Conservation (phyloP, 2,113 vertebrate genomes). For the Vanacampus margaritifer region DNA sequence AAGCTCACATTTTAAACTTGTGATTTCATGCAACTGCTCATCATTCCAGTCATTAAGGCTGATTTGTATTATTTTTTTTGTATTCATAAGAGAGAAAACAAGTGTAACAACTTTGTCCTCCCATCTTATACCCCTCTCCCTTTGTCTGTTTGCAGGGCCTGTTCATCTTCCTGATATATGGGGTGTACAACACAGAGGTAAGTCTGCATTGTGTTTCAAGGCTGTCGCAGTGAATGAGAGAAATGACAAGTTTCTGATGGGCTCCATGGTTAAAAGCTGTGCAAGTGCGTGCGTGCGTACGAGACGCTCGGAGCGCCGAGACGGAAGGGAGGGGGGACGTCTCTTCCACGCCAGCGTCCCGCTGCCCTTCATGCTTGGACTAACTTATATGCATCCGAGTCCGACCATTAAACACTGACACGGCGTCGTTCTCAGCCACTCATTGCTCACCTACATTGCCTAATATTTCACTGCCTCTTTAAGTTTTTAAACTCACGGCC, state of each 20-base stretch:
- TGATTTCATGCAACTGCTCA: constrained; percentile 4
- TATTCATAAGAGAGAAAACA: constrained; percentile 53
- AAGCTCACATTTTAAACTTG: constrained; percentile 28
- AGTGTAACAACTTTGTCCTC: constrained; percentile 67
- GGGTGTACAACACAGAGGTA: constrained; percentile 97
- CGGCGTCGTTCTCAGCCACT: constrained; percentile 86
- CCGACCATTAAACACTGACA: constrained; percentile 97
- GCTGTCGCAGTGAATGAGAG: constrained; percentile 99
- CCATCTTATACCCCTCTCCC: constrained; percentile 32
- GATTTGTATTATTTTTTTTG: constrained; percentile 17
- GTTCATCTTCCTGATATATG: constrained; percentile 99
- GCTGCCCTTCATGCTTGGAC: constrained; percentile 99
- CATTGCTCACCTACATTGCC: constrained; percentile 94
- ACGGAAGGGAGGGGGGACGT: constrained; percentile 49
- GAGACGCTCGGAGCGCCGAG: constrained; percentile 62
- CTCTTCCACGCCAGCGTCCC: constrained; percentile 83
- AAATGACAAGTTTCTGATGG: constrained; percentile 99
- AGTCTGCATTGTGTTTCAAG: constrained; percentile 98
- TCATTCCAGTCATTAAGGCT: constrained; percentile 20
- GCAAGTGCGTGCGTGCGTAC: constrained; percentile 48
- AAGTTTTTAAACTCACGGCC: constrained; percentile 89
- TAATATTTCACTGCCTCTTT: constrained; percentile 96
- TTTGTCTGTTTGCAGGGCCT: constrained; percentile 85
- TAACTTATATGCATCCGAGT: constrained; percentile 96
- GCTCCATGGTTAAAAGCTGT: constrained; percentile 82